Conservation (phyloP, 2,113 vertebrate genomes). For the Ceuthmochares aereus region DNA sequence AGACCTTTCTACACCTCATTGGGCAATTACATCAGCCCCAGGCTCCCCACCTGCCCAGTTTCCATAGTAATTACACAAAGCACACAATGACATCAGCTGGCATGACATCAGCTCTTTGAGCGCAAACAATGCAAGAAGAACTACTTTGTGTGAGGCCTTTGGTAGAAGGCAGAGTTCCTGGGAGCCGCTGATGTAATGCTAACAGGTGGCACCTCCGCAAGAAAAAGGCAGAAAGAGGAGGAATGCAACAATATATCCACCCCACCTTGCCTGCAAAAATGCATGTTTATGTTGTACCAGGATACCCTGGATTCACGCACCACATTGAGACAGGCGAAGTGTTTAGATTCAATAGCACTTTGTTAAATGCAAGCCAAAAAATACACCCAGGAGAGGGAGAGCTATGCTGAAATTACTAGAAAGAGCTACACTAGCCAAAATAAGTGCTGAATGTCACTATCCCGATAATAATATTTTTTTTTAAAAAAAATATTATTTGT, state of each 20-base stretch:
- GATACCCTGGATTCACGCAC: background rate
- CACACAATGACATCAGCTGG: constrained; percentile 85
- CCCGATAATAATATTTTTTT: background rate
- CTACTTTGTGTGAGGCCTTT: constrained; percentile 78
- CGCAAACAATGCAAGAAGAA: constrained; percentile 85
- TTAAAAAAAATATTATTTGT: background rate
- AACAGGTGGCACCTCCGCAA: constrained; percentile 82
- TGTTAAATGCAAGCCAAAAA: background rate
- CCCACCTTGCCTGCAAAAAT: background rate
- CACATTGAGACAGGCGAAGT: accelerated
- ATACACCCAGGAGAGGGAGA: background rate
- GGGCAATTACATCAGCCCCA: constrained; percentile 72
- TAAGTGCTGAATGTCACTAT: background rate
- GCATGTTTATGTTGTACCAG: background rate
- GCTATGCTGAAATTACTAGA: background rate
- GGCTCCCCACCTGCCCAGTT: constrained; percentile 85
- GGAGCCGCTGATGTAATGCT: constrained; percentile 79
- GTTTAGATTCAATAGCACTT: background rate
- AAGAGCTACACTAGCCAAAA: constrained; percentile 4
- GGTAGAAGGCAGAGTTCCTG: constrained; percentile 71
- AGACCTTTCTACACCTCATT: constrained; percentile 67
- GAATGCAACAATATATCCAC: background rate
- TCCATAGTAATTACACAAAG: constrained; percentile 79
- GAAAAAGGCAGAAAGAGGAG: background rate
- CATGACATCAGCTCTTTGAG: constrained; percentile 84